Evolutionary conservation across 2,113 vertebrate genomes (phyloP).

Genomic region (Tiliqua scincoides): DNA sequence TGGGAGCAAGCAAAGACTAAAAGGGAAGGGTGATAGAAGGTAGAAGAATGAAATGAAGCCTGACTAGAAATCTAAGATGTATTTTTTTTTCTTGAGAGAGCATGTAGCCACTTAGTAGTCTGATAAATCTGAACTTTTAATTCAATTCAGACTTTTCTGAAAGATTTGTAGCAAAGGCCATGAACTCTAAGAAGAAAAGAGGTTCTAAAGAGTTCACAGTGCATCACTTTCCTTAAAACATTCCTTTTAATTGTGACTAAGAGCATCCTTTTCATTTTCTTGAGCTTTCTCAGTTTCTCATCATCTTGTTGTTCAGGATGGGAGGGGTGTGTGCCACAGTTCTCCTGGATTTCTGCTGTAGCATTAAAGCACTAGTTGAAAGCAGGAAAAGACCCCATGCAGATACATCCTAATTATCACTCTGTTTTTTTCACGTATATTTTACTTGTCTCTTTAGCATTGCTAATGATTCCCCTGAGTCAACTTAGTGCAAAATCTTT

Average conservation of each 20-base stretch:
- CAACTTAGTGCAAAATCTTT: background rate
- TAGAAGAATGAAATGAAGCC: background rate
- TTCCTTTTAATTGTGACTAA: constrained; percentile 19
- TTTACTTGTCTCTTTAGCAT: background rate
- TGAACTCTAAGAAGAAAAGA: background rate
- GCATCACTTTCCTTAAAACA: background rate
- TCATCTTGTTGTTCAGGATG: background rate
- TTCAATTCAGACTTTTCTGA: background rate
- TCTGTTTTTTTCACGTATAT: background rate
- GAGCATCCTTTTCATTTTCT: background rate
- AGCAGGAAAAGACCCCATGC: background rate
- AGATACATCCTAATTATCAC: background rate
- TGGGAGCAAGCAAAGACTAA: background rate
- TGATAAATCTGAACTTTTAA: background rate
- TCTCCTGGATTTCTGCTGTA: background rate
- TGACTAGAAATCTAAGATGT: background rate
- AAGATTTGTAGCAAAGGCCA: background rate
- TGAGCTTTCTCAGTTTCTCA: background rate
- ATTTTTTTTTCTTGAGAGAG: background rate
- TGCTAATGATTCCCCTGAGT: background rate
- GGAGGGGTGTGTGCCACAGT: background rate
- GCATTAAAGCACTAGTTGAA: background rate
- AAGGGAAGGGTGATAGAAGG: no score
- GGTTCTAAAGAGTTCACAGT: background rate
- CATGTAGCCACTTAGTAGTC: background rate